Evolutionary conservation across 1,140 invertebrate species (phyloP).

Genomic region (Pseudobourletiella spinata): DNA sequence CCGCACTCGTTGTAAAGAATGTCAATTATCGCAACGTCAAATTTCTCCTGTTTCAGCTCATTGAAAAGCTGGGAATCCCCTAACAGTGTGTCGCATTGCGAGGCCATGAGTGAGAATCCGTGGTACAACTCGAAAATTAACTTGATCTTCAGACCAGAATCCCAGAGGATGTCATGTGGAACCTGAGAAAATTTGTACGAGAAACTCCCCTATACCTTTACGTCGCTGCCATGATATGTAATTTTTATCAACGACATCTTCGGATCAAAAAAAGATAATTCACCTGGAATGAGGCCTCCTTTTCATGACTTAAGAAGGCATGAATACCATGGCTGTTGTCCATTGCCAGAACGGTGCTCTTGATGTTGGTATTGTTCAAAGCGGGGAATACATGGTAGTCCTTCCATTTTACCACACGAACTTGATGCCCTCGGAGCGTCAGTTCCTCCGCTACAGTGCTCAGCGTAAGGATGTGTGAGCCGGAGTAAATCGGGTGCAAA

Average conservation of each 20-base stretch:
- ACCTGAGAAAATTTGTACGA: too few species aligned
- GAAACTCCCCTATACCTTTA: too few species aligned
- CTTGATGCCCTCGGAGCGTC: constrained; percentile 26
- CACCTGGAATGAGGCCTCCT: constrained; percentile 34
- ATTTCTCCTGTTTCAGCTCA: constrained; percentile 27
- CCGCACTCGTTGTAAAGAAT: constrained; percentile 38
- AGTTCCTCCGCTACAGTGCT: constrained; percentile 31
- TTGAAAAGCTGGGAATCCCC: constrained; percentile 22
- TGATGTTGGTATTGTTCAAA: constrained; percentile 31
- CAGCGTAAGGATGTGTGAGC: constrained; percentile 34
- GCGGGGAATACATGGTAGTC: constrained; percentile 32
- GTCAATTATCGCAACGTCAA: constrained; percentile 37
- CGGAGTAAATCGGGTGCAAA: constrained; percentile 33
- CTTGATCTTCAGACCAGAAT: constrained; percentile 29
- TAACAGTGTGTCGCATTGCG: constrained; percentile 33
- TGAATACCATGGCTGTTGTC: constrained; percentile 31
- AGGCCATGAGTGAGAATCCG: constrained; percentile 32
- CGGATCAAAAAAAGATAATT: too few species aligned
- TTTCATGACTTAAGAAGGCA: constrained; percentile 31
- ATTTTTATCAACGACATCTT: too few species aligned
- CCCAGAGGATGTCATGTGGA: constrained; percentile 35
- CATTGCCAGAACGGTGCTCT: constrained; percentile 27
- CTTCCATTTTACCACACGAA: constrained; percentile 34
- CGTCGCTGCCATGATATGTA: too few species aligned
- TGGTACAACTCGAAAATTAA: constrained; percentile 22